phyloP scores from a whole-genome alignment of 2,113 vertebrate species.

The Phylloscopus trochiloides region DNA sequence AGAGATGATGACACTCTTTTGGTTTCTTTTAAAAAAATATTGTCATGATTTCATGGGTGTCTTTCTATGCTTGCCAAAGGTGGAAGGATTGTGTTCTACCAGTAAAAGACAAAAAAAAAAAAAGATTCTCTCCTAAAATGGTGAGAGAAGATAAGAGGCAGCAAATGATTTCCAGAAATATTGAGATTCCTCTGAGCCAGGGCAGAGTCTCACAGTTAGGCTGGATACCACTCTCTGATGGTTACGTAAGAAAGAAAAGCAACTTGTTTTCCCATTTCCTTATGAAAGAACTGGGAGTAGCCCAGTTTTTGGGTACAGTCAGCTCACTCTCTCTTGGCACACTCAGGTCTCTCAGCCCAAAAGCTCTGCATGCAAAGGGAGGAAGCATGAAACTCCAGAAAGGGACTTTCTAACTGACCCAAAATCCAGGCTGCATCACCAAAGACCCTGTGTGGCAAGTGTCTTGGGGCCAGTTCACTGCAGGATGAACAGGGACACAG shows the following conservation, averaged over 20 bases:
- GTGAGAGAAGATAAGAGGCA: not conserved
- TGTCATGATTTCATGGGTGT: not conserved
- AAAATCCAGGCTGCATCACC: not conserved
- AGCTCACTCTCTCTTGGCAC: not conserved
- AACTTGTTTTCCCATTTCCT: not conserved
- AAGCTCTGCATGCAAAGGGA: not conserved
- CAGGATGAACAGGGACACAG: not conserved
- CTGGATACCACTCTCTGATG: not conserved
- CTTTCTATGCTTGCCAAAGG: not conserved
- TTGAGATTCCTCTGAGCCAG: not conserved
- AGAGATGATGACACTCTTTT: not conserved
- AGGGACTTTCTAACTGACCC: not conserved
- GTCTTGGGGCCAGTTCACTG: not conserved
- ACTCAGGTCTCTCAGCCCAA: not conserved
- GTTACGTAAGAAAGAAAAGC: not conserved
- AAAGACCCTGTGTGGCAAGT: not conserved
- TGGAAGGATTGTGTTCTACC: not conserved
- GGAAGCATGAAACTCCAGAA: not conserved
- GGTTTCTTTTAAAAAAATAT: not conserved
- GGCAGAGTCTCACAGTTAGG: not conserved
- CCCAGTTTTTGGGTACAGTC: not conserved
- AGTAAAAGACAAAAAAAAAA: not conserved
- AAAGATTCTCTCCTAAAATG: not conserved
- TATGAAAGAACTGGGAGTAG: not conserved
- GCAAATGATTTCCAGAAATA: not conserved